A percentile compares a stretch with the other conserved stretches of the same genome.
These are phyloP conservation scores for Apodemus sylvaticus DNA, from an alignment of 2,113 vertebrate species.

Conservation along the genomic window DNA sequence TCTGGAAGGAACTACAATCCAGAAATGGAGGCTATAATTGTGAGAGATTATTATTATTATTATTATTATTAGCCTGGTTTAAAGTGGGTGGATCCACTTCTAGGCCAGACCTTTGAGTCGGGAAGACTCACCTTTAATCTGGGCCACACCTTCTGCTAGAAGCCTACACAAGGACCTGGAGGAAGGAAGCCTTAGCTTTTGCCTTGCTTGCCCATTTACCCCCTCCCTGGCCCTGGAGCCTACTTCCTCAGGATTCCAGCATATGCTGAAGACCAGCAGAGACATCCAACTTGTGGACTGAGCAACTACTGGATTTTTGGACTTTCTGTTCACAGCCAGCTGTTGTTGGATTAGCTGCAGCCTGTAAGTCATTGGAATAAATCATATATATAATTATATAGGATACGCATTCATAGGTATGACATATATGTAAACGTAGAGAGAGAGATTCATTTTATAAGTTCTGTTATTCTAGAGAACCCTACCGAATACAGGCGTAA, in stretches of 20 bases:
- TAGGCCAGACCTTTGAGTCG: neutral
- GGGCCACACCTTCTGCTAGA: neutral
- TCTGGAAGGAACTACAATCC: neutral
- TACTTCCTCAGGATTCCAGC: neutral
- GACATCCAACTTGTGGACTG: neutral
- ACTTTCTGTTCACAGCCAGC: no score
- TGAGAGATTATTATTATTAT: neutral
- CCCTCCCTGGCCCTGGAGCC: neutral
- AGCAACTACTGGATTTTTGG: neutral
- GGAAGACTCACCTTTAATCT: neutral
- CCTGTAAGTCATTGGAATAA: no score
- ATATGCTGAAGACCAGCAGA: neutral
- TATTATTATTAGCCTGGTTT: neutral
- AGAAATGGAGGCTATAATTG: neutral
- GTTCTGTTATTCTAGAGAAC: neutral
- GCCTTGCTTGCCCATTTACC: neutral
- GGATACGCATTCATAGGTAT: no score
- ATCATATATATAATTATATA: no score
- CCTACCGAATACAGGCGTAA: neutral
- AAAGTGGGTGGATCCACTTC: neutral
- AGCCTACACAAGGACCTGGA: neutral
- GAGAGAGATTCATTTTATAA: neutral
- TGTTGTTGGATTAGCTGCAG: no score
- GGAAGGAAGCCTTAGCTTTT: neutral
- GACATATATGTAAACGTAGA: neutral